Percentiles rank a stretch among this genome's conserved stretches.
Conservation (phyloP, 1,140 invertebrate species). For the Octopus bimaculoides region DNA sequence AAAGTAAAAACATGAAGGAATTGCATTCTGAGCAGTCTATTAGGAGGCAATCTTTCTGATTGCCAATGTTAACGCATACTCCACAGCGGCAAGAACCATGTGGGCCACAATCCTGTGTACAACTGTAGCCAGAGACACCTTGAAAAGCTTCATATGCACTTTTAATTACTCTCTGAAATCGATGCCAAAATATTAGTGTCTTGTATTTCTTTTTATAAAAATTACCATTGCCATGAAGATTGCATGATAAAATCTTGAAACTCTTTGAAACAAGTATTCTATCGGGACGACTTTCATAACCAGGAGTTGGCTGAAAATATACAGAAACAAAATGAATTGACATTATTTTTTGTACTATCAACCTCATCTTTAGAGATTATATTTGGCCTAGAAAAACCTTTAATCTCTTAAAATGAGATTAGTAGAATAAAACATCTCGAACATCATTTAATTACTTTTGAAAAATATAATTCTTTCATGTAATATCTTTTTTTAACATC, state of each 20-base stretch:
- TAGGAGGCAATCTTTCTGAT: slow-evolving; percentile 32
- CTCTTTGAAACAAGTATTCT: slow-evolving; percentile 32
- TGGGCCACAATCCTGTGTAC: slow-evolving; percentile 46
- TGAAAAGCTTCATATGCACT: slow-evolving; percentile 27
- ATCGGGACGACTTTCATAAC: slow-evolving; percentile 44
- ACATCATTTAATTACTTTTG: no score
- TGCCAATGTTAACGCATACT: slow-evolving; percentile 37
- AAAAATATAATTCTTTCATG: no score
- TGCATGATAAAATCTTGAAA: slow-evolving; percentile 17
- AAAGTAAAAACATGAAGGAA: slow-evolving; percentile 17
- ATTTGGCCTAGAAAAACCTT: no score
- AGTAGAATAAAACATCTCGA: no score
- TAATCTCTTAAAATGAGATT: no score
- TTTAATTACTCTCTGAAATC: slow-evolving; percentile 30
- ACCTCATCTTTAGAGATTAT: no score
- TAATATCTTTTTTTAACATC: no score
- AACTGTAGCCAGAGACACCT: slow-evolving; percentile 35
- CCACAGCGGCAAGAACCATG: slow-evolving; percentile 45
- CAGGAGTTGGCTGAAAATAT: slow-evolving; percentile 40
- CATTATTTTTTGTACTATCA: no score
- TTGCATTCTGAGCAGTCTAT: slow-evolving; percentile 40
- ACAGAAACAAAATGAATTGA: neutral
- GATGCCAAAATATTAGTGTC: slow-evolving; percentile 26
- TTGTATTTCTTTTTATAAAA: slow-evolving; percentile 33
- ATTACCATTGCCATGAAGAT: slow-evolving; percentile 30